Evolutionary conservation across 1,140 invertebrate species (phyloP), one percentile per base, ranked within the genome.

Genomic region (Anadara kagoshimensis): DNA sequence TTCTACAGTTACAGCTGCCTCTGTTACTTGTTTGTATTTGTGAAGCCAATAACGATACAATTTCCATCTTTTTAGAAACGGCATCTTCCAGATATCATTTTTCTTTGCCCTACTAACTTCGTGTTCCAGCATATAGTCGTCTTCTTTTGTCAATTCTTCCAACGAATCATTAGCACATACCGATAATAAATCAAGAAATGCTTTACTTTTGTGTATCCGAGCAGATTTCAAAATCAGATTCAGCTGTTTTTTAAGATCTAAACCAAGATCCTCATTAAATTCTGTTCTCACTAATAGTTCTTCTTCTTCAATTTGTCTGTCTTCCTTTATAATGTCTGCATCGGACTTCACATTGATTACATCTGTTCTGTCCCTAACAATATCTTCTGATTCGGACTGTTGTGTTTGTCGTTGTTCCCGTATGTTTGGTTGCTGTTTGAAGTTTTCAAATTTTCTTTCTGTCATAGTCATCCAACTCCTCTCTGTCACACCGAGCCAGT

Each of bases 1-100:
- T 1, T 49, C 20, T 4, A 74, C 51, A 0, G 22, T 4, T 16
- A 84, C 69, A 22, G 63, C 26, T 14, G 69, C 44, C 47, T 78
- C 64, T 24, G 78, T 36, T 12, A 49, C 8, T 18, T 73, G 44
- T 16, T 69, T 71, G 66, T 81, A 78, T 36, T 73, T 61, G 5
- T 65, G 20, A 16, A 84, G 62, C 87, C 89, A 90, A 22, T 67
- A 81, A 41, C 78, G 51, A 68, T 88, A 90, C 41, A 90, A 73
- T 11, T 78, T 45, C 87, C 89, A 90, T 36, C 89, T 68, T 3
- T 86, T 47, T 5, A 63, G 47, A 8, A 81, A 12, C 11, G 76
- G 29, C 8, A 88, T n/a, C 71, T 74, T 59, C 76, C 63, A 65
- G 18, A 58, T 20, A 47, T 26, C 3, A 88, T 45, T 53, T 57